phyloP scores from a whole-genome alignment of 2,888 invertebrate species.

The Epinotia demarniana region DNA sequence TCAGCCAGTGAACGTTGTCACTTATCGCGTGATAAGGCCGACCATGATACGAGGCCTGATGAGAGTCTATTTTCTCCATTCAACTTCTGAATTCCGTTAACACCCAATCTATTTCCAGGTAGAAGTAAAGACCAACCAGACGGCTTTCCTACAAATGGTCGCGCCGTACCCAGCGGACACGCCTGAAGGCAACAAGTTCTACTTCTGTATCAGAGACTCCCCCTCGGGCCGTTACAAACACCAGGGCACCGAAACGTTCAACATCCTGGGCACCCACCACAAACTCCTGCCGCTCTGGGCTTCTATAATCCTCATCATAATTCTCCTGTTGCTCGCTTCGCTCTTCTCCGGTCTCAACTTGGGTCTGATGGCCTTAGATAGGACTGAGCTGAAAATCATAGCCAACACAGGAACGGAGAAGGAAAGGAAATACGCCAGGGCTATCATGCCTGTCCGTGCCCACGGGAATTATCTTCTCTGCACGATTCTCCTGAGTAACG shows the following conservation, averaged over 20 bases:
- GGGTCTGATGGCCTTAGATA: conserved; percentile 97
- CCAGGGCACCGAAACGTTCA: conserved; percentile 87
- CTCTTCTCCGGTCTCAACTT: conserved; percentile 98
- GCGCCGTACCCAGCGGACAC: conserved; percentile 64
- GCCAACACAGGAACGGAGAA: conserved; percentile 95
- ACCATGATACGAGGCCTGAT: no score
- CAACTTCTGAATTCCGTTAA: background rate
- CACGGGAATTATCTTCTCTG: conserved; percentile 97
- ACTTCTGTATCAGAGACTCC: conserved; percentile 70
- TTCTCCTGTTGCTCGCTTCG: conserved; percentile 94
- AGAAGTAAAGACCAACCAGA: conserved; percentile 47
- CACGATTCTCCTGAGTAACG: conserved; percentile 92
- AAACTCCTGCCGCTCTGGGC: conserved; percentile 92
- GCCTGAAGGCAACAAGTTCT: conserved; percentile 67
- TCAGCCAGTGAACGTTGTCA: no score
- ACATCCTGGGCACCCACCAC: conserved; percentile 88
- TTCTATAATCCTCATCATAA: conserved; percentile 88
- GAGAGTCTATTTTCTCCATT: no score
- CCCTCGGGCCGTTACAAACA: conserved; percentile 79
- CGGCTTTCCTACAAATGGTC: conserved; percentile 63
- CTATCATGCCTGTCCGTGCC: conserved; percentile 95
- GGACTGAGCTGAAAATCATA: conserved; percentile 97
- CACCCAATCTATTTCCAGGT: conserved; percentile 56
- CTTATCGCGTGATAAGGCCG: no score
- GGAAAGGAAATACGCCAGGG: conserved; percentile 92